phyloP scores from a whole-genome alignment of 2,797 vertebrate species.

The Acrocephalus scirpaceus region DNA sequence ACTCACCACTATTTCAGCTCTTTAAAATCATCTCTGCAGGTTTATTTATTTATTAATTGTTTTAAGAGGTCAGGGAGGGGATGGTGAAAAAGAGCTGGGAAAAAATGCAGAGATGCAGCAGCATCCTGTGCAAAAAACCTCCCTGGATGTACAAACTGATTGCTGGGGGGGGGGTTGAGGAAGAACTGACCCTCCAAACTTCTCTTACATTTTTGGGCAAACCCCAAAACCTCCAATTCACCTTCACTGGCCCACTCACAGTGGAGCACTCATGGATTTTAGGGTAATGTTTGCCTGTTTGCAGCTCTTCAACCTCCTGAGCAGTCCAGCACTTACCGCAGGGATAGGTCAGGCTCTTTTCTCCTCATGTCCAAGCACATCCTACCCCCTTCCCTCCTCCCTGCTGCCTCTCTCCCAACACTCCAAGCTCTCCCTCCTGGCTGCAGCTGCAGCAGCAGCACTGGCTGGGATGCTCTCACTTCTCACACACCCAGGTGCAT shows the following conservation, averaged over 20 bases:
- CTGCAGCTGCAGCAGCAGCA: background rate
- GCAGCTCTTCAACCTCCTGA: background rate
- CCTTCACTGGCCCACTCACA: background rate
- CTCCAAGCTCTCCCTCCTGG: accelerated
- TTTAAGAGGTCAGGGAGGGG: background rate
- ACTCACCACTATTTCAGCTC: background rate
- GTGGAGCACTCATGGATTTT: background rate
- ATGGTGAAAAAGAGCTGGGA: background rate
- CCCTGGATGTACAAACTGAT: background rate
- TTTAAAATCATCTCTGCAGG: background rate
- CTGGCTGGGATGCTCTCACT: accelerated
- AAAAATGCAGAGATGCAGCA: background rate
- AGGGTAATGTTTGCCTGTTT: background rate
- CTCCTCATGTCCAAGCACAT: background rate
- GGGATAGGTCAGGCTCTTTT: background rate
- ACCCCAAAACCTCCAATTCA: background rate
- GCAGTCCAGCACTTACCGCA: background rate
- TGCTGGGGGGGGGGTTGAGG: background rate
- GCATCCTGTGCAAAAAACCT: background rate
- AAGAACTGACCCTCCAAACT: background rate
- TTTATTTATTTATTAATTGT: background rate
- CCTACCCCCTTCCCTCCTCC: background rate
- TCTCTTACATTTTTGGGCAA: background rate
- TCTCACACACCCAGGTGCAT: background rate
- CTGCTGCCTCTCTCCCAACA: background rate